phyloP scores from a whole-genome alignment of 2,888 invertebrate species.

The Terebella lapidaria region DNA sequence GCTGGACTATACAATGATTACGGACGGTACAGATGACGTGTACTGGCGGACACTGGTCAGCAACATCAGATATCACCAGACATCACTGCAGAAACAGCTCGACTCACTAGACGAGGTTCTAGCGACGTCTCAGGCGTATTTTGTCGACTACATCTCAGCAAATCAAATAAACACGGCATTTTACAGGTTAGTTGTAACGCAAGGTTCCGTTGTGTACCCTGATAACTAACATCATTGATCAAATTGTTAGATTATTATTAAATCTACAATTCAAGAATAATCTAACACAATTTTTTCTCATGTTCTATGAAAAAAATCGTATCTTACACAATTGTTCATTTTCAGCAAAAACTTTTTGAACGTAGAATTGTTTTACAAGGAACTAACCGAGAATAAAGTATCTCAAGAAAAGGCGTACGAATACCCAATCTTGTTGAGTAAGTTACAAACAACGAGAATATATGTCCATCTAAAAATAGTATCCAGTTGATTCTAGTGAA shows the following conservation, averaged over 20 bases:
- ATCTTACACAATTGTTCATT: too few relatives aligned
- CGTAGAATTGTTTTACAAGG: conserved; percentile 21
- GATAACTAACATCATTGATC: too few relatives aligned
- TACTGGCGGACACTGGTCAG: neutral
- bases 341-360: conserved; percentile 16
- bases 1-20: neutral
- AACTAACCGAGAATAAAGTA: conserved; percentile 20
- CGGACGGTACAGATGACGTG: neutral
- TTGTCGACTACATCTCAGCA: neutral
- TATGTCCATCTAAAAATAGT: too few relatives aligned
- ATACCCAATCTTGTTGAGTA: conserved; percentile 14
- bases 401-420: conserved; percentile 16
- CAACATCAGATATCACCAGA: neutral
- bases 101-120: neutral
- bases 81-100: neutral
- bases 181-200: neutral
- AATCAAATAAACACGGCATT: neutral
- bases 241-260: too few relatives aligned
- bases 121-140: neutral
- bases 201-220: too few relatives aligned
- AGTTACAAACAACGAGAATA: too few relatives aligned
- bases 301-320: too few relatives aligned
- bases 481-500: too few relatives aligned
- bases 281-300: too few relatives aligned
- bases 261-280: too few relatives aligned